phyloP scores from a whole-genome alignment of 2,888 invertebrate species.

The Falcaria lacertinaria region DNA sequence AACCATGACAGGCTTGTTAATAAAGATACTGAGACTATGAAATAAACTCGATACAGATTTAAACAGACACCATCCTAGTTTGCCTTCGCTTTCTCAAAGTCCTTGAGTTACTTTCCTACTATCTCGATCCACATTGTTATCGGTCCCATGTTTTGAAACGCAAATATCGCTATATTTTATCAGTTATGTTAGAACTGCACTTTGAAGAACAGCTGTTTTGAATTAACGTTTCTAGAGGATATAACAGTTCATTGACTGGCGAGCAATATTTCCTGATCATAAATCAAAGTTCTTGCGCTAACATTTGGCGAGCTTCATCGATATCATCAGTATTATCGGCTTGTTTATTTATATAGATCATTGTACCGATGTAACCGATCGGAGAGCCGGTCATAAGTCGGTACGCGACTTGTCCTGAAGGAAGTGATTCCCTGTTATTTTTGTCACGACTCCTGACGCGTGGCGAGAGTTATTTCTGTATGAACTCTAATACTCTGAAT shows the following conservation, averaged over 20 bases:
- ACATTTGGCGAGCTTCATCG: neutral
- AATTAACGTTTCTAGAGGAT: too few relatives aligned
- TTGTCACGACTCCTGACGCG: conserved; percentile 43
- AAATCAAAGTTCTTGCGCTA: too few relatives aligned
- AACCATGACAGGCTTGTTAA: neutral
- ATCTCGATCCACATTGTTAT: conserved; percentile 26
- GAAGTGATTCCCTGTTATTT: conserved; percentile 44
- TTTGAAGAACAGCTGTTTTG: too few relatives aligned
- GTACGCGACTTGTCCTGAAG: conserved; percentile 22
- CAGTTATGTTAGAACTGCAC: neutral
- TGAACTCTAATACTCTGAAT: conserved; percentile 4
- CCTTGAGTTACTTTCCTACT: conserved; percentile 28
- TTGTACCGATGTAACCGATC: conserved; percentile 28
- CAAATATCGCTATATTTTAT: neutral
- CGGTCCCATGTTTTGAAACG: conserved; percentile 11
- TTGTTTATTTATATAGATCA: conserved; percentile 20
- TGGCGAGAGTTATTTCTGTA: conserved; percentile 48
- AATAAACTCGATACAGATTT: conserved; percentile 7
- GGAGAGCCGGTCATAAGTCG: conserved; percentile 28
- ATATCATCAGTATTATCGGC: neutral
- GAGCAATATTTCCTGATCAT: too few relatives aligned
- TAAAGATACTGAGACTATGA: neutral
- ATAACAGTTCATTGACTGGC: too few relatives aligned
- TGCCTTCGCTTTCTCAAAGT: conserved; percentile 11
- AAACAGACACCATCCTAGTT: conserved; percentile 1